These are phyloP conservation scores for Lophotis ruficrista DNA, from an alignment of 2,113 vertebrate genomes.

Conservation along the genomic window DNA sequence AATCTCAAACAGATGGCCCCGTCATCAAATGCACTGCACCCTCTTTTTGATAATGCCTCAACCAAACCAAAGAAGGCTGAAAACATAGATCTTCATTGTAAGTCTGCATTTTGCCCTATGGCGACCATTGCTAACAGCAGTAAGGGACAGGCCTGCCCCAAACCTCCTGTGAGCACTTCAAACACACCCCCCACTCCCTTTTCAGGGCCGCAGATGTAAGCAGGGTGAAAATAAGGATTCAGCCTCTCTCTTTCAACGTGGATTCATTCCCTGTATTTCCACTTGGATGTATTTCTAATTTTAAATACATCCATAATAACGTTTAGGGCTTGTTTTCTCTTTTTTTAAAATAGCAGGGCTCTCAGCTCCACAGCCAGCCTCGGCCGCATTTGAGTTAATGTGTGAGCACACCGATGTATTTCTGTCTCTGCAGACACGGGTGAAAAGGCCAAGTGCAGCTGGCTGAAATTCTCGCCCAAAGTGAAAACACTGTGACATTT, in stretches of 20 bases:
- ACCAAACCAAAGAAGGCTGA: not conserved
- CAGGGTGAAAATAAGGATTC: not conserved
- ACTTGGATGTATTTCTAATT: conserved; percentile 32
- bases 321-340: not conserved
- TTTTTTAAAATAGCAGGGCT: not conserved
- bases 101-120: not conserved
- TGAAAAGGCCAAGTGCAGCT: conserved; percentile 19
- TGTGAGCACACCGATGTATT: not conserved
- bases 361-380: not conserved
- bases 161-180: not conserved
- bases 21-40: not conserved
- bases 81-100: not conserved
- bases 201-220: not conserved
- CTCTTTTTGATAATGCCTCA: not conserved
- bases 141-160: not conserved
- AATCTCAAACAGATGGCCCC: not conserved
- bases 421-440: not conserved
- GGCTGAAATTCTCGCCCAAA: not conserved
- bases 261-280: not conserved
- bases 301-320: conserved; percentile 12
- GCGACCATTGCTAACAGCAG: not conserved
- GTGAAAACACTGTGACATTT: not conserved
- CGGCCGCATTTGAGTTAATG: not conserved
- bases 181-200: not conserved
- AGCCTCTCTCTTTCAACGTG: not conserved